A percentile compares a stretch with the other conserved stretches of the same genome.
phyloP scores from a whole-genome alignment of 53 echinoderm and acorn worm species.

The Actinopyga echinites region DNA sequence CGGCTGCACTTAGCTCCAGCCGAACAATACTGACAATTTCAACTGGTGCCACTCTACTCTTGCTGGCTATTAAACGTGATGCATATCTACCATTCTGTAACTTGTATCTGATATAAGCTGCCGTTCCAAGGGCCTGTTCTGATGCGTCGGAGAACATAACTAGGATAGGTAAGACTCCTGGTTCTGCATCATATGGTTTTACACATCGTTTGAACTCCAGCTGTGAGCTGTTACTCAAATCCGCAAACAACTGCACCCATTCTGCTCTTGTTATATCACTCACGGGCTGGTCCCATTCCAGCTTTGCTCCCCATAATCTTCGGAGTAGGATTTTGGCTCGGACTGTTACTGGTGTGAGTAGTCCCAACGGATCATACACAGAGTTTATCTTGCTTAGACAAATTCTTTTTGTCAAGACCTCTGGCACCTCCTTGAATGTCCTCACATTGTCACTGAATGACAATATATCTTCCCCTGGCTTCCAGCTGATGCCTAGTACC shows the following conservation, averaged over 20 bases:
- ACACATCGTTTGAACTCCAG: constrained; percentile 12
- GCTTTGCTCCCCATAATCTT: constrained; percentile 36
- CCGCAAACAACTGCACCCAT: constrained; percentile 32
- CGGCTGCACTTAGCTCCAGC: constrained; percentile 54
- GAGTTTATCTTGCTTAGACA: constrained; percentile 50
- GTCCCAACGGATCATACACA: constrained; percentile 64
- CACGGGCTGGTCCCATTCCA: constrained; percentile 41
- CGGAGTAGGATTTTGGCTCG: constrained; percentile 50
- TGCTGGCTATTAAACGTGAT: constrained; percentile 45
- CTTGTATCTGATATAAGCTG: constrained; percentile 42
- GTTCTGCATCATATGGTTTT: not conserved
- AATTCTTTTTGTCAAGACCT: constrained; percentile 48
- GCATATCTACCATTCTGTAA: constrained; percentile 33
- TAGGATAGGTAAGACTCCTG: constrained; percentile 1
- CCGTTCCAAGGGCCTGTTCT: constrained; percentile 52
- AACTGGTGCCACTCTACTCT: constrained; percentile 51
- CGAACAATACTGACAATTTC: constrained; percentile 44
- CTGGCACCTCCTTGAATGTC: constrained; percentile 39
- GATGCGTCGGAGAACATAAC: constrained; percentile 59
- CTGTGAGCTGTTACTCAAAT: constrained; percentile 1
- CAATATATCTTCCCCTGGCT: constrained; percentile 32
- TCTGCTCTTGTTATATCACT: not conserved
- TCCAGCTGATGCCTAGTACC: constrained; percentile 53
- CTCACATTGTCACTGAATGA: constrained; percentile 11
- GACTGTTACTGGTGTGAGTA: constrained; percentile 30